Evolutionary conservation across 64 coral and sea anemone species (phyloP), one percentile per base, ranked within the genome.

Genomic region (Trachythela sp.): DNA sequence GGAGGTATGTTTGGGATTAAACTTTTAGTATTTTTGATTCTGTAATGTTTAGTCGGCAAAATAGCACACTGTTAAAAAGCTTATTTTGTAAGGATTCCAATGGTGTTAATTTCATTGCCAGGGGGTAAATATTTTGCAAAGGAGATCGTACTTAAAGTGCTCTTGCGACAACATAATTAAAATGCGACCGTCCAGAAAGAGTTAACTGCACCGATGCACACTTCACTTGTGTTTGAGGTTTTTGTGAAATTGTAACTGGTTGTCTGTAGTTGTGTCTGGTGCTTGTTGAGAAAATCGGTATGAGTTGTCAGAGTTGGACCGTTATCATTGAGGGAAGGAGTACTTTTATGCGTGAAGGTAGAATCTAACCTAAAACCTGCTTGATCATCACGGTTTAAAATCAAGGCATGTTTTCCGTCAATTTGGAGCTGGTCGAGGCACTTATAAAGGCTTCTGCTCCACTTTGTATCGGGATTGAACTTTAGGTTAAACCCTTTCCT

Each of bases 221-320:
- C 92, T 86, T 93, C 83, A 22, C 83, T 89, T 20, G 87, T 89
- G 35, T 49, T 93, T 35, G 92, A 85, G 26, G 87, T 89, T 85
- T 13, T 51, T n/a, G 83, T 52, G 27, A 93, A 93, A 32, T 89
- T 93, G 29, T 89, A 93, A 39, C 87, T 93, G 18, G 87, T 86
- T 72, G 86, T 88, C 60, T 92, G 87, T 45, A 93, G 83, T 50
- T 89, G 83, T 54, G 87, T 48, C 24, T 42, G 45, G 39, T 93
- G 60, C 75, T 89, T 93, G 17, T 93, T 93, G 0, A 93, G 83
- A 56, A 93, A 93, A 75, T 93, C 92, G 2, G 92, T 93, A 40
- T 89, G n/a, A n/a, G n/a, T n/a, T n/a, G n/a, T n/a, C n/a, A n/a
- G n/a, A n/a, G n/a, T n/a, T n/a, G n/a, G n/a, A n/a, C n/a, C n/a